phyloP scores from a whole-genome alignment of 2,113 vertebrate genomes.

The Heterotilapia buettikoferi region DNA sequence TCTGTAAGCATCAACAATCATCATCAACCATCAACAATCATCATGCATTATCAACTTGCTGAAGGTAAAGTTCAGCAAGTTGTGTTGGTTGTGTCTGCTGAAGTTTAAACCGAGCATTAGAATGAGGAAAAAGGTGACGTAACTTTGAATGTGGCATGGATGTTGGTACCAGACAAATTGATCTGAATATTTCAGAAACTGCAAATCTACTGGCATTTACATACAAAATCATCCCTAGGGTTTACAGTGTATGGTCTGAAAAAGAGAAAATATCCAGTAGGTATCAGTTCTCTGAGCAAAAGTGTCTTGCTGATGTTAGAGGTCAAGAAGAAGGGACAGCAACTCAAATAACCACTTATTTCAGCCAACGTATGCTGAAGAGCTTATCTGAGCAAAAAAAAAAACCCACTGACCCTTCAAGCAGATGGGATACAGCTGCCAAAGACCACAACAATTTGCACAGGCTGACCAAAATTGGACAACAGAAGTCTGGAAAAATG shows the following conservation, averaged over 20 bases:
- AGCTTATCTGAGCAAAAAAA: neutral
- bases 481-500: neutral
- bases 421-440: neutral
- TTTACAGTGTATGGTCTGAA: neutral
- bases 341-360: neutral
- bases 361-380: neutral
- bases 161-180: neutral
- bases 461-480: neutral
- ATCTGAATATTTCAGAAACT: neutral
- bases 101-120: neutral
- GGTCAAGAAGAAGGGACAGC: rapidly evolving
- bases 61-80: neutral
- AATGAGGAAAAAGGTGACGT: rapidly evolving
- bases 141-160: neutral
- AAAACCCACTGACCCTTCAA: neutral
- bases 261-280: neutral
- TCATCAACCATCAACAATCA: neutral
- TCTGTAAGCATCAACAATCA: neutral
- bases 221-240: neutral
- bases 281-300: neutral
- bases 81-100: neutral
- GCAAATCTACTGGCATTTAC: neutral
- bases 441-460: neutral
- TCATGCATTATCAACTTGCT: neutral
- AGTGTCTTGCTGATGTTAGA: neutral